Base-by-base conservation (phyloP, 2,888 invertebrate genomes). In the Tanaodytes sp. region DNA sequence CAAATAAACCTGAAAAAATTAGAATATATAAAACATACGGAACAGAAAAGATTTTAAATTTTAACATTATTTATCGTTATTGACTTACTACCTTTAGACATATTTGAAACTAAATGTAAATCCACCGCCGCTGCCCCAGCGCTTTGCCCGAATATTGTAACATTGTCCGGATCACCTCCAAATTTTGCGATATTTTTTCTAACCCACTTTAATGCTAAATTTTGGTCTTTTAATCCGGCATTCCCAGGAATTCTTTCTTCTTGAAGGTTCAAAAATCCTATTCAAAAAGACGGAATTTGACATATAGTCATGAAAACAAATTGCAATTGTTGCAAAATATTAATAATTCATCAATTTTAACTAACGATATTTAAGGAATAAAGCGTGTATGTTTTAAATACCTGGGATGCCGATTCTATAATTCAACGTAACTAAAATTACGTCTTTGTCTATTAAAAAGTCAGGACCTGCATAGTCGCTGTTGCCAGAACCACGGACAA, bases 81-180 rank as follows among this genome's bases (percentile, higher is more conserved):
- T n/a, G n/a, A n/a, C n/a, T n/a, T n/a, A n/a, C n/a, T 45, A 77
- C 77, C 76, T 49, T 18, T 2, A 5, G 77, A 76, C 55, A 69
- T 72, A 1, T 75, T 45, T 0, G 77, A 73, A 0, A 77, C 18
- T 2, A 54, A 42, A 20, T 76, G 78, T 43, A 71, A 54, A 51
- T 76, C 74, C 1, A 76, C 73, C 5, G 63, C 15, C 9, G 46
- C 85, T 1, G 84, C 87, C 1, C 88, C 88, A 27, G 88, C 88
- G 76, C 88, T 88, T 1, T 88, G 78, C 9, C 88, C 88, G 75
- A 88, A 87, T 66, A 88, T 82, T 3, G 88, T 88, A 0, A 88
- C 86, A 78, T 85, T 86, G 1, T 84, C 77, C 2, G 86, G 84
- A 74, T 88, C 82, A 4, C 88, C 88, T 18, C 86, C 85, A 72